A percentile compares a stretch with the other conserved stretches of the same genome.
phyloP scores from a whole-genome alignment of 2,888 invertebrate genomes.

The Leptura quadrifasciata region DNA sequence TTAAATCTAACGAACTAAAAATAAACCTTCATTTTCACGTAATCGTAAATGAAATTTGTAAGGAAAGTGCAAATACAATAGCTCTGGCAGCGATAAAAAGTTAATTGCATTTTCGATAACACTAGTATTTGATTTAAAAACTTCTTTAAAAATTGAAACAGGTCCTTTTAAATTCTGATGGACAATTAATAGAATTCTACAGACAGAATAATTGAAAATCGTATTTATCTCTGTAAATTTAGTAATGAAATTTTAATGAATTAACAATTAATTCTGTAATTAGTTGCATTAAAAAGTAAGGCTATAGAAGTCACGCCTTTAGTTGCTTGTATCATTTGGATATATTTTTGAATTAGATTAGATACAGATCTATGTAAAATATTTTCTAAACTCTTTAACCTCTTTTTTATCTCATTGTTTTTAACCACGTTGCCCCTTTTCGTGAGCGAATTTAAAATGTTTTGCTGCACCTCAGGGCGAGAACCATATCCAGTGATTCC shows the following conservation, averaged over 20 bases:
- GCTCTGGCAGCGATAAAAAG: background rate
- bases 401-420: too few species aligned
- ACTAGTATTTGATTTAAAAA: background rate
- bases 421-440: too few species aligned
- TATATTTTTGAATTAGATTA: too few species aligned
- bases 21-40: background rate
- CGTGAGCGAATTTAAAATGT: too few species aligned
- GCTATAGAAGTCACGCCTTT: too few species aligned
- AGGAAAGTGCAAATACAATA: background rate
- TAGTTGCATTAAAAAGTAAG: too few species aligned
- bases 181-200: background rate
- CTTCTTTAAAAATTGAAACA: background rate
- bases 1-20: background rate
- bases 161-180: background rate
- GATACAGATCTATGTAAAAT: too few species aligned
- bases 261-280: background rate
- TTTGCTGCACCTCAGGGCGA: too few species aligned
- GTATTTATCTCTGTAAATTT: background rate
- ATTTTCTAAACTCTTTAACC: too few species aligned
- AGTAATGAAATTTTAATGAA: background rate
- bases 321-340: too few species aligned
- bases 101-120: background rate
- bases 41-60: background rate
- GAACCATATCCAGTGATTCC: too few species aligned
- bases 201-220: background rate